These are phyloP conservation scores for Odontocolon sp. DNA, from an alignment of 2,888 invertebrate species.

Conservation along the genomic window DNA sequence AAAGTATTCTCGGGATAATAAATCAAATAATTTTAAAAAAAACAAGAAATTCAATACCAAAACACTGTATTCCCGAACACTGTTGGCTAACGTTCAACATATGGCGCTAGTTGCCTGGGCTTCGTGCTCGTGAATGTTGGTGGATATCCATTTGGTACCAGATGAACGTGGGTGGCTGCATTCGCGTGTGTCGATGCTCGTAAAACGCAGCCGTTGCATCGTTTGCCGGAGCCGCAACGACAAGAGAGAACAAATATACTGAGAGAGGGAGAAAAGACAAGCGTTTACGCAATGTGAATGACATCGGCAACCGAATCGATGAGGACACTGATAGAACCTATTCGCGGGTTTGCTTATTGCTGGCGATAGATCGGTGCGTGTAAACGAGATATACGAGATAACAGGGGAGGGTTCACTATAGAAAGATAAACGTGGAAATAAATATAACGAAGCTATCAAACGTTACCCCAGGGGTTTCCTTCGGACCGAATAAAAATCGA, in stretches of 20 bases:
- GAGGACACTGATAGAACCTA: slow-evolving; percentile 21
- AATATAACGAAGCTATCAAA: slow-evolving; percentile 17
- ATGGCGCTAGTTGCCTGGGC: slow-evolving; percentile 30
- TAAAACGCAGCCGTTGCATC: slow-evolving; percentile 55
- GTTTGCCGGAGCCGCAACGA: slow-evolving; percentile 1
- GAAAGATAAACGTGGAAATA: slow-evolving; percentile 20
- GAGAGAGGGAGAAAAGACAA: neutral
- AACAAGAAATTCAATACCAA: neutral
- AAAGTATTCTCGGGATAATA: no score
- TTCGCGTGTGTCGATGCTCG: slow-evolving; percentile 34
- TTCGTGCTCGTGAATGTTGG: slow-evolving; percentile 7
- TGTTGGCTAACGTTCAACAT: slow-evolving; percentile 1
- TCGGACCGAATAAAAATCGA: slow-evolving; percentile 7
- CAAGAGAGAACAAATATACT: slow-evolving; percentile 24
- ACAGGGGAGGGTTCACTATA: neutral
- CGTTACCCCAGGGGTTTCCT: neutral
- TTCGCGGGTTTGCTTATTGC: slow-evolving; percentile 37
- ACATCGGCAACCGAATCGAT: slow-evolving; percentile 26
- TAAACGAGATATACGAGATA: slow-evolving; percentile 7
- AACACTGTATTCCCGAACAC: neutral
- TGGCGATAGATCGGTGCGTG: neutral
- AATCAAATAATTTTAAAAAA: no score
- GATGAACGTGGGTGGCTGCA: no score
- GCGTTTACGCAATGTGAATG: slow-evolving; percentile 35
- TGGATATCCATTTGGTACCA: no score